These are phyloP conservation scores for Tetramorium parvispinum DNA, from an alignment of 1,140 invertebrate genomes.

Conservation along the genomic window DNA sequence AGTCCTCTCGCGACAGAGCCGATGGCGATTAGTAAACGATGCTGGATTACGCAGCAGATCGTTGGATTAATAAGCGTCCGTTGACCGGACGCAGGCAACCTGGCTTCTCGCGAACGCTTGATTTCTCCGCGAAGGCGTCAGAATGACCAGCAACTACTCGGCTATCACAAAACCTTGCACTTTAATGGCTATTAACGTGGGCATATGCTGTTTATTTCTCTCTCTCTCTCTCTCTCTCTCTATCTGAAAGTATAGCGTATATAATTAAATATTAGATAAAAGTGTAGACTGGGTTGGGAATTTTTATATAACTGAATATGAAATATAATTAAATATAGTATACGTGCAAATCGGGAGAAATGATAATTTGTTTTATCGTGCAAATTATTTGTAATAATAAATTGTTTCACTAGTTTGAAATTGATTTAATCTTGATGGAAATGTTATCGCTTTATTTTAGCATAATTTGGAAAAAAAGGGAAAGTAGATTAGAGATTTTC, in stretches of 20 bases:
- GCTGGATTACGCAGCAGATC: constrained; percentile 54
- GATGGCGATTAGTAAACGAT: constrained; percentile 49
- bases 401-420: neutral
- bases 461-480: neutral
- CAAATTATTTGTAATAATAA: constrained; percentile 3
- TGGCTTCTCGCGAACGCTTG: constrained; percentile 3
- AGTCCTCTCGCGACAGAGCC: neutral
- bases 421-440: neutral
- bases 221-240: no score
- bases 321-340: neutral
- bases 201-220: neutral
- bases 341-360: neutral
- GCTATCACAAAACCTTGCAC: constrained; percentile 13
- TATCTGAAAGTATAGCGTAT: neutral
- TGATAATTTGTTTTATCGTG: neutral
- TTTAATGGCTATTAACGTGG: neutral
- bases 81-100: constrained; percentile 33
- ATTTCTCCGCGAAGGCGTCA: constrained; percentile 45
- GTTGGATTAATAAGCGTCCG: constrained; percentile 47
- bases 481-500: neutral
- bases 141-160: neutral
- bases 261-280: constrained; percentile 15
- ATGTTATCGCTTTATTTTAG: neutral
- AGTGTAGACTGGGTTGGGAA: neutral
- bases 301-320: neutral